Evolutionary conservation across 1,140 invertebrate genomes (phyloP), one percentile per base, ranked within the genome.

Genomic region (Planococcus citri): DNA sequence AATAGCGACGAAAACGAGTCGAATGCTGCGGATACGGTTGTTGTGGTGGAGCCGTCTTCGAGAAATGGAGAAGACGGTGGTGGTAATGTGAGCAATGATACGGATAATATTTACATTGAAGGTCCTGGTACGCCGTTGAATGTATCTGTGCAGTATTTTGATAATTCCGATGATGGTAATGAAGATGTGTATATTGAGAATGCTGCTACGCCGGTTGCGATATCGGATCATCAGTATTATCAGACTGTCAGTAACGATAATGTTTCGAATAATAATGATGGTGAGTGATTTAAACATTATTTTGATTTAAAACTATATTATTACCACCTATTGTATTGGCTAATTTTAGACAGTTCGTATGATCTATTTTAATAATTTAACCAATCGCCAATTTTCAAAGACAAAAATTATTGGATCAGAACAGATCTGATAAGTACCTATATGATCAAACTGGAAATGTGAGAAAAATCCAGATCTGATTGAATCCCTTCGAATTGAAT

Each of bases 171-270:
- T 17, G 60, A 64, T 64, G 22, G 14, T 4, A 64, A 64, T 22
- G 60, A 64, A 24, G 60, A 64, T 4, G 60, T 64, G 22, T 64
- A 64, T 17, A 64, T 64, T 64, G 60, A 64, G 22, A 64, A 64
- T 25, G 20, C 60, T 17, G 60, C 60, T 10, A 64, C 60, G 4
- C 60, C 60, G 10, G 21, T 64, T 10, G 60, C 60, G 3, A 64
- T 64, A 4, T 24, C 14, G 3, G 60, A 64, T 64, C 60, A 64
- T 27, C 60, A 64, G 22, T 64, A 64, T 25, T 64, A 64, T 25
- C 60, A 64, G 22, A 27, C 60, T 27, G 60, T 64, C 60, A 21
- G 41, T n/a, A 33, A 58, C 51, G 60, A 64, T 25, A 24, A 25
- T 27, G 24, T 10, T 6, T 64, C 60, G 6, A 64, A 22, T 17